phyloP scores from a whole-genome alignment of 2,888 invertebrate species.

The Cenopis cana region DNA sequence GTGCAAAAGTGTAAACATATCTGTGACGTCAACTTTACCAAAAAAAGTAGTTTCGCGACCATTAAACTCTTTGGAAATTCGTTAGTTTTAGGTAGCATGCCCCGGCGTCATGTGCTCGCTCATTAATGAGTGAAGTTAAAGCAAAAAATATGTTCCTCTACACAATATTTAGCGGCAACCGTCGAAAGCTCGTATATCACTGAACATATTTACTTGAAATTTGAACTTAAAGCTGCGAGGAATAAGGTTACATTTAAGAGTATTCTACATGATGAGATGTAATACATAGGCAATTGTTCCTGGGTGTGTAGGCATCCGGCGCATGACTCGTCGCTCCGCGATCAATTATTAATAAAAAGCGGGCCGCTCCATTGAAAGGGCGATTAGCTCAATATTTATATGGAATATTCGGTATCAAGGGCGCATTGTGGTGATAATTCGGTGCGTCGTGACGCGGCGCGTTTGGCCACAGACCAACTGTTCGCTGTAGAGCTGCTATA shows the following conservation, averaged over 20 bases:
- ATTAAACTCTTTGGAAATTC: constrained; percentile 72
- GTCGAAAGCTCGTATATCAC: not conserved
- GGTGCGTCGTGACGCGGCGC: constrained; percentile 82
- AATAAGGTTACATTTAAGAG: not conserved
- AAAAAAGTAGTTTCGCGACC: constrained; percentile 76
- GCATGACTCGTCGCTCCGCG: constrained; percentile 82
- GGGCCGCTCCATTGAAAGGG: constrained; percentile 85
- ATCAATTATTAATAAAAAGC: constrained; percentile 86
- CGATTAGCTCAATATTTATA: constrained; percentile 86
- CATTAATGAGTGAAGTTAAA: constrained; percentile 78
- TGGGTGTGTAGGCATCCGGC: constrained; percentile 62
- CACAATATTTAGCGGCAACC: constrained; percentile 54
- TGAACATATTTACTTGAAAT: not conserved
- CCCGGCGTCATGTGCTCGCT: constrained; percentile 72
- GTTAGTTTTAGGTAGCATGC: constrained; percentile 67
- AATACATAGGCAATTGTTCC: not conserved
- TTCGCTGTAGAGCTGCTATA: constrained; percentile 54
- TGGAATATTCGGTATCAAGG: constrained; percentile 85
- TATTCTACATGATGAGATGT: not conserved
- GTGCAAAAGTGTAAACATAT: no score
- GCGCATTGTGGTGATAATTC: constrained; percentile 84
- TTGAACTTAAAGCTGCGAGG: not conserved
- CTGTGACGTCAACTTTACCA: no score
- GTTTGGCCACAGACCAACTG: constrained; percentile 80
- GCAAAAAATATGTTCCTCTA: constrained; percentile 80